Percentiles rank a stretch among this genome's conserved stretches.
phyloP scores from a whole-genome alignment of 2,113 vertebrate species.

The Brienomyrus brachyistius region DNA sequence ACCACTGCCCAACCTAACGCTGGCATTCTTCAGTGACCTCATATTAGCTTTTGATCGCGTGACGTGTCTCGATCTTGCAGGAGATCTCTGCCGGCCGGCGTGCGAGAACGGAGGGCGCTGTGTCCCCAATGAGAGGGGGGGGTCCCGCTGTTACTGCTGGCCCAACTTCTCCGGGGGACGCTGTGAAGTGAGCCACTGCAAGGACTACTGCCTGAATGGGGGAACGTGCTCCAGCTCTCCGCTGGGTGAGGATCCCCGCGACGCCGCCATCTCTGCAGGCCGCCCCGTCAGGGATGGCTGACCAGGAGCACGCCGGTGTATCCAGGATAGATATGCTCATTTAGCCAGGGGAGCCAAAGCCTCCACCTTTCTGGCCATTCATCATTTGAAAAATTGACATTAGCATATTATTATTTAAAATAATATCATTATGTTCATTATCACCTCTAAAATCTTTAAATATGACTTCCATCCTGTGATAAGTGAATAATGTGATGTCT shows the following conservation, averaged over 20 bases:
- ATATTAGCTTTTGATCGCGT: constrained; percentile 8
- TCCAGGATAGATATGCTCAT: background rate
- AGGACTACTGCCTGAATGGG: constrained; percentile 90
- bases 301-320: background rate
- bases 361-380: background rate
- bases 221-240: constrained; percentile 84
- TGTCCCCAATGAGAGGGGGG: constrained; percentile 87
- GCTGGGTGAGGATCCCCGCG: constrained; percentile 65
- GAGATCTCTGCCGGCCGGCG: constrained; percentile 78
- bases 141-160: constrained; percentile 90
- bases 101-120: constrained; percentile 95
- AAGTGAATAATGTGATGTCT: background rate
- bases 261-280: background rate
- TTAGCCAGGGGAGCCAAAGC: background rate
- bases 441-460: background rate
- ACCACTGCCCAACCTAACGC: background rate
- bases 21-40: background rate
- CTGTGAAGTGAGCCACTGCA: constrained; percentile 91
- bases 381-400: background rate
- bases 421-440: background rate
- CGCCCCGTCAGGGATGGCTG: background rate
- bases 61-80: constrained; percentile 49
- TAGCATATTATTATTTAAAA: background rate
- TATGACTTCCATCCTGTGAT: background rate
- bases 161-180: constrained; percentile 90